Evolutionary conservation across 2,797 vertebrate genomes (phyloP), one percentile per base, ranked within the genome.

Genomic region (Macropus fuliginosus): DNA sequence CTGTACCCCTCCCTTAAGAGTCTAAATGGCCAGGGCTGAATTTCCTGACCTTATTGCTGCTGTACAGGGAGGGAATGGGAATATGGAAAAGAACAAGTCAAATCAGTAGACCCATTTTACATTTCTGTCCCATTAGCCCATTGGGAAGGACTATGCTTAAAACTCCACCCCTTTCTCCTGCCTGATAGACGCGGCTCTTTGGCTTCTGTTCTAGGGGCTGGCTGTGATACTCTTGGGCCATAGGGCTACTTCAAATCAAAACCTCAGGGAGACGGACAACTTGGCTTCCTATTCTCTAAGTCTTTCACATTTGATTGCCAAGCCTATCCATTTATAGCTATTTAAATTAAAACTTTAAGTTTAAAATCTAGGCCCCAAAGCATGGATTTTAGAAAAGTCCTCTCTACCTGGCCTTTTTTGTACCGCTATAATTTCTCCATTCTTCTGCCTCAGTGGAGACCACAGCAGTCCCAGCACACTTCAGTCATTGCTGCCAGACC

Each of bases 261-360:
- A 2, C 40, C 74, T 81, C 18, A 3, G 21, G 21, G 40, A 81
- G 40, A 46, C 27, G 21, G 40, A 46, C 40, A 81, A 46, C 2
- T 50, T 74, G 62, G 34, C n/a, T 74, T 74, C 21, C 74, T 46
- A 21, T 81, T 27, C 46, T 81, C 9, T 11, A 46, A 46, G 40
- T 46, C 59, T 92, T 95, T 93, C 90, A 94, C 62, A 40, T 54
- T 91, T 94, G n/a, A 95, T 54, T 91, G 55, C 29, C 40, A 50
- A n/a, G 34, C 50, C 31, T 87, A 55, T 56, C 28, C 29, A 92
- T 1, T 29, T 94, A 54, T 10, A 93, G 81, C 92, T 55, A 89
- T 59, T 96, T 29, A 62, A 91, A 94, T 56, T 92, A 92, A 91
- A 52, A 52, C 95, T 28, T 66, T 90, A 91, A 81, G 50, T 8